Conservation (phyloP, 1,140 invertebrate species). For the Zaprionus nigranus region DNA sequence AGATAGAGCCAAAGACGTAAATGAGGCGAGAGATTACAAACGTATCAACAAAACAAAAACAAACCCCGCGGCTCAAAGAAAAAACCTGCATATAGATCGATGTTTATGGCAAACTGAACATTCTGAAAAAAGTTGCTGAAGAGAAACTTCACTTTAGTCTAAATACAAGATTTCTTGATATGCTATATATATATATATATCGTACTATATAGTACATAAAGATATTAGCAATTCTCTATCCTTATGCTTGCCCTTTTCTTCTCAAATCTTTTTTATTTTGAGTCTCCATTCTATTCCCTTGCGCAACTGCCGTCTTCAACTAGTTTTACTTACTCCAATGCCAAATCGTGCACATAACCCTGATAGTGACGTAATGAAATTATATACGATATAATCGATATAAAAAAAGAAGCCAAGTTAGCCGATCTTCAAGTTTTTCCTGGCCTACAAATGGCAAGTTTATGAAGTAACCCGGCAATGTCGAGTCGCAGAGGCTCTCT, state of each 20-base stretch:
- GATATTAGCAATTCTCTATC: too few species aligned
- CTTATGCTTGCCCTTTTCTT: too few species aligned
- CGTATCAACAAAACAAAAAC: constrained; percentile 35
- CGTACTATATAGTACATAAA: neutral
- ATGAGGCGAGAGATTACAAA: constrained; percentile 27
- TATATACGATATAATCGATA: constrained; percentile 10
- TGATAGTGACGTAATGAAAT: neutral
- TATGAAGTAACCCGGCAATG: constrained; percentile 5
- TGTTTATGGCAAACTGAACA: neutral
- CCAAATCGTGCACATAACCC: neutral
- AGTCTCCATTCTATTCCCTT: neutral
- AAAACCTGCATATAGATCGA: constrained; percentile 2
- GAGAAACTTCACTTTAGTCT: too few species aligned
- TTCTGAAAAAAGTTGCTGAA: neutral
- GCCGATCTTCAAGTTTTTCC: constrained; percentile 8
- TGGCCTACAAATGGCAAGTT: constrained; percentile 5
- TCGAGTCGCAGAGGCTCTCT: neutral
- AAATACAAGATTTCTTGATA: too few species aligned
- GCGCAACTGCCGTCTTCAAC: neutral
- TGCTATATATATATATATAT: too few species aligned
- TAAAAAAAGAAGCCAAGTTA: neutral
- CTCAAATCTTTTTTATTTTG: neutral
- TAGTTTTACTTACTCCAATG: constrained; percentile 2
- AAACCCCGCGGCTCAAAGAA: neutral
- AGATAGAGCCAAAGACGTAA: constrained; percentile 34